These are phyloP conservation scores for Monarcha castaneiventris DNA, from an alignment of 2,113 vertebrate species.

Conservation along the genomic window DNA sequence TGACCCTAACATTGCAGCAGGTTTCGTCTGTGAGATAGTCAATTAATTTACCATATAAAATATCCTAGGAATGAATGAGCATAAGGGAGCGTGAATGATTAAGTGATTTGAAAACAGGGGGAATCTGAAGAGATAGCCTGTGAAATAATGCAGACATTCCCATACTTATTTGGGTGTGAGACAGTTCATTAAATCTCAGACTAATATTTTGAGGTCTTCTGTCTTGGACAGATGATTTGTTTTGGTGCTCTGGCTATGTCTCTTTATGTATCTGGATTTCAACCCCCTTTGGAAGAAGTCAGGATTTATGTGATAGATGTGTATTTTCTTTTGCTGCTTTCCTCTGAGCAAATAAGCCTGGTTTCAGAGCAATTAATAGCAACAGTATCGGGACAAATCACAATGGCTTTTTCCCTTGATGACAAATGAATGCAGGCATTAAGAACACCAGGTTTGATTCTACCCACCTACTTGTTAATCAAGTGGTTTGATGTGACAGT, in stretches of 20 bases:
- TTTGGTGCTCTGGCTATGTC: neutral
- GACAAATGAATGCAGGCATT: neutral
- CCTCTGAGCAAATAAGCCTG: neutral
- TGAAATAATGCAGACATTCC: neutral
- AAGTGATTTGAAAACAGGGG: neutral
- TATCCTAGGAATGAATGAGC: neutral
- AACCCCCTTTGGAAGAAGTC: neutral
- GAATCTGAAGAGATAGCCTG: neutral
- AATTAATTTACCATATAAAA: neutral
- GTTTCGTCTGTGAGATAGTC: neutral
- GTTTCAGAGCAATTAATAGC: neutral
- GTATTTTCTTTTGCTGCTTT: neutral
- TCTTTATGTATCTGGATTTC: neutral
- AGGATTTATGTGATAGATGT: neutral
- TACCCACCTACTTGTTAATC: neutral
- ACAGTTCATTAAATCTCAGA: neutral
- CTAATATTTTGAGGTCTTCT: neutral
- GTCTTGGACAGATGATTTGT: neutral
- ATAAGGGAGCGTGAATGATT: neutral
- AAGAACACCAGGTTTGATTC: neutral
- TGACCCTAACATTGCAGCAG: neutral
- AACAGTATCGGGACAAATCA: neutral
- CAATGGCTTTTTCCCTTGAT: neutral
- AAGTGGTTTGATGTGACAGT: neutral
- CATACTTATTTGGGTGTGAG: neutral